Base-by-base conservation (phyloP, 1,140 invertebrate genomes). In the Lasioglossum albipes region DNA sequence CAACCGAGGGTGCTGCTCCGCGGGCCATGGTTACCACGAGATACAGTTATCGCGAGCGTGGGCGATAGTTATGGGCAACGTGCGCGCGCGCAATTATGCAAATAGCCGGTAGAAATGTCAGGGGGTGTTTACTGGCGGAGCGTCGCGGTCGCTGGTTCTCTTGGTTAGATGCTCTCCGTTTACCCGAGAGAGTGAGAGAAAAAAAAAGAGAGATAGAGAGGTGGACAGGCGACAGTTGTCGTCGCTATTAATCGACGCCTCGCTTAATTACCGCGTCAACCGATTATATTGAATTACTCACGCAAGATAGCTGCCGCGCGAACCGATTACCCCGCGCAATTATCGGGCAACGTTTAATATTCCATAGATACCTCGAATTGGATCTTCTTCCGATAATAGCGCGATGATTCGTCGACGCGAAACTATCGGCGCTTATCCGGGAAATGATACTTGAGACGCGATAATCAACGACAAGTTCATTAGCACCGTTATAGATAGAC, bases 1-100 rank as follows among this genome's bases (percentile, higher is more conserved):
- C 62, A 22, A 16, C 42, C 27, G 22, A n/a, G 7, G 62, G 31
- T 41, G n/a, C 10, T 27, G 16, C 6, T 42, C 42, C 41, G 22
- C 52, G 62, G 18, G 22, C 20, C 9, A 79, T 52, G 70, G 68
- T 78, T 42, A 68, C 68, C 62, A 49, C 61, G 62, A 42, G 22
- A 67, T 67, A 61, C 57, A 68, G 72, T 80, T 75, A 80, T 69
- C 72, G 73, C 31, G 41, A 59, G 49, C 57, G 57, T 68, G 67
- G 65, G 67, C 74, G 74, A 75, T 75, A 64, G 73, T 69, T 64
- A 81, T 22, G 65, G 65, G 22, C 22, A 72, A 57, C 49, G 70
- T 41, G 62, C 57, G 49, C 61, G 22, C 45, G 62, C 7, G 54
- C 74, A 81, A 81, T 81, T 81, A 81, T 81, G 79, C 74, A 81